These are phyloP conservation scores for Neodiprion lecontei DNA, from an alignment of 1,140 invertebrate genomes.

Conservation along the genomic window DNA sequence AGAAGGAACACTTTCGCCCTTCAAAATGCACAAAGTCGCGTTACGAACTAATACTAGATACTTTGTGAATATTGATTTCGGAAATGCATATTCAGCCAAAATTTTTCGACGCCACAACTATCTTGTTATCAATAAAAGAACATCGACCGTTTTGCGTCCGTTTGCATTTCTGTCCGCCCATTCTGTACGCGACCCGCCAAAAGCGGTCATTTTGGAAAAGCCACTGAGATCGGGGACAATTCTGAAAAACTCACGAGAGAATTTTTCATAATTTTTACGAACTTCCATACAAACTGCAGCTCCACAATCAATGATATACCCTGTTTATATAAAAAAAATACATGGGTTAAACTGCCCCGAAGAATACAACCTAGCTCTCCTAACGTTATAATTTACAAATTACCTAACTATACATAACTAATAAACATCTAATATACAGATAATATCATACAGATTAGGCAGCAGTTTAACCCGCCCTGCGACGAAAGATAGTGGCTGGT, in stretches of 20 bases:
- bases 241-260: neutral
- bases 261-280: conserved; percentile 3
- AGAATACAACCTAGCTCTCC: conserved; percentile 2
- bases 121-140: conserved; percentile 32
- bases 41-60: neutral
- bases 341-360: conserved; percentile 1
- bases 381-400: neutral
- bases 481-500: neutral
- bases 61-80: conserved; percentile 3
- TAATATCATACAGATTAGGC: conserved; percentile 2
- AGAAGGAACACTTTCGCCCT: conserved; percentile 4
- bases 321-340: conserved; percentile 1
- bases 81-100: conserved; percentile 2
- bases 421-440: neutral
- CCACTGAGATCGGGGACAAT: conserved; percentile 52
- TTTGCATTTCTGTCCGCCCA: conserved; percentile 40
- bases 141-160: conserved; percentile 21
- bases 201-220: conserved; percentile 57
- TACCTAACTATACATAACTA: conserved; percentile 3
- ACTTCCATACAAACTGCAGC: neutral
- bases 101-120: neutral
- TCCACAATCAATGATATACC: neutral
- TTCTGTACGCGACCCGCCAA: conserved; percentile 48
- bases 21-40: conserved; percentile 2
- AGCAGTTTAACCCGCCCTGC: neutral